Conservation (phyloP, 2,113 vertebrate genomes). For the Labrus mixtus region DNA sequence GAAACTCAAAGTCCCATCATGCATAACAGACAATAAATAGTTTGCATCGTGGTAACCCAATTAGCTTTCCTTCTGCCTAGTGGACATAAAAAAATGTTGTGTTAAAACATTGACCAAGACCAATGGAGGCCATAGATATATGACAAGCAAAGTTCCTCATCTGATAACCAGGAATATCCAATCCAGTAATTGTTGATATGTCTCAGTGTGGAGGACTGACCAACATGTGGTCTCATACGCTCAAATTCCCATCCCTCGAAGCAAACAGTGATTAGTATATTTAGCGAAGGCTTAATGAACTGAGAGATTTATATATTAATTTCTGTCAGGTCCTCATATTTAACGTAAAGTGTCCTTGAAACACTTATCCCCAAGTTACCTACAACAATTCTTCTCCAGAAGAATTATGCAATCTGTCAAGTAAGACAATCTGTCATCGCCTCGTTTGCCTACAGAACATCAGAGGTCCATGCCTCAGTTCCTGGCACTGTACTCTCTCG, state of each 20-base stretch:
- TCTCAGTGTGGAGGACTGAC: neutral
- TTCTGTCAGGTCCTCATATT: too few species aligned
- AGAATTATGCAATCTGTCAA: neutral
- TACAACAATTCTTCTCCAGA: neutral
- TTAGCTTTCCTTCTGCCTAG: too few species aligned
- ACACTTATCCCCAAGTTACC: too few species aligned
- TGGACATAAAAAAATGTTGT: neutral
- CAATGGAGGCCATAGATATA: neutral
- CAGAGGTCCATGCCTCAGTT: neutral
- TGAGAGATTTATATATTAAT: too few species aligned
- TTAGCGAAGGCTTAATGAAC: neutral
- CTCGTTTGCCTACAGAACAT: neutral
- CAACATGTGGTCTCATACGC: neutral
- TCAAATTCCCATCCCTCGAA: neutral
- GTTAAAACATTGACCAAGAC: neutral
- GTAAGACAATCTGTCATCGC: neutral
- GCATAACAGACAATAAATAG: too few species aligned
- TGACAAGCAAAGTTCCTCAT: neutral
- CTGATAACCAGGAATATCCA: neutral
- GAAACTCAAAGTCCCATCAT: too few species aligned
- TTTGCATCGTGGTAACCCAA: too few species aligned
- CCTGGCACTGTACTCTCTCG: slow-evolving; percentile 31
- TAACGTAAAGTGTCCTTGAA: too few species aligned
- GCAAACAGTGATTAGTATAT: neutral
- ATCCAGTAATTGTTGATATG: neutral